phyloP scores from a whole-genome alignment of 2,797 vertebrate genomes.

The Sebastes cheni region DNA sequence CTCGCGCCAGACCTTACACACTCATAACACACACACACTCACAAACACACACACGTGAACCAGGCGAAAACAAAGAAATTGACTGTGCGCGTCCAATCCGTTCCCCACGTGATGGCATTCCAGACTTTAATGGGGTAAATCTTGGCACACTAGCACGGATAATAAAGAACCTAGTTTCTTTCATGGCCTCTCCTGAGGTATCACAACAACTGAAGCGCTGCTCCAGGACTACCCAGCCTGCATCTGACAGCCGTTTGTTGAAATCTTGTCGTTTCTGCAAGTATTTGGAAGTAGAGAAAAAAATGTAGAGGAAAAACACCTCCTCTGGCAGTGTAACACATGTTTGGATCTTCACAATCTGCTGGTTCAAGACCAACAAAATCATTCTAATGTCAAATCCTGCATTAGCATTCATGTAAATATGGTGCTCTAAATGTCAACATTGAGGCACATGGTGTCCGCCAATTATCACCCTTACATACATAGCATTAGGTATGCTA shows the following conservation, averaged over 20 bases:
- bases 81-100: conserved; percentile 59
- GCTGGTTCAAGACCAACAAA: background rate
- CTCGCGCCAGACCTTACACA: conserved; percentile 35
- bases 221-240: conserved; percentile 18
- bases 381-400: background rate
- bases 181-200: conserved; percentile 52
- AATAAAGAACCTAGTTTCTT: conserved; percentile 60
- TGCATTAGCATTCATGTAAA: background rate
- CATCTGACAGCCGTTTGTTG: background rate
- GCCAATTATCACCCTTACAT: background rate
- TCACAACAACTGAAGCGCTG: conserved; percentile 44
- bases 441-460: background rate
- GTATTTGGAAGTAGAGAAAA: background rate
- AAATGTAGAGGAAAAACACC: background rate
- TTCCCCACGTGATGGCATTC: conserved; percentile 73
- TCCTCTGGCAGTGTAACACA: background rate
- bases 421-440: background rate
- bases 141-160: conserved; percentile 59
- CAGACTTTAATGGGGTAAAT: conserved; percentile 71
- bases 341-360: background rate
- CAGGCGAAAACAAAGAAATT: conserved; percentile 67
- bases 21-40: conserved; percentile 4
- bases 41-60: conserved; percentile 26
- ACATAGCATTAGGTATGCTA: background rate
- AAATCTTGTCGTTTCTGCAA: conserved; percentile 10